Base-by-base conservation (phyloP, 2,113 vertebrate species). In the Cryptomyrus ogoouensis region DNA sequence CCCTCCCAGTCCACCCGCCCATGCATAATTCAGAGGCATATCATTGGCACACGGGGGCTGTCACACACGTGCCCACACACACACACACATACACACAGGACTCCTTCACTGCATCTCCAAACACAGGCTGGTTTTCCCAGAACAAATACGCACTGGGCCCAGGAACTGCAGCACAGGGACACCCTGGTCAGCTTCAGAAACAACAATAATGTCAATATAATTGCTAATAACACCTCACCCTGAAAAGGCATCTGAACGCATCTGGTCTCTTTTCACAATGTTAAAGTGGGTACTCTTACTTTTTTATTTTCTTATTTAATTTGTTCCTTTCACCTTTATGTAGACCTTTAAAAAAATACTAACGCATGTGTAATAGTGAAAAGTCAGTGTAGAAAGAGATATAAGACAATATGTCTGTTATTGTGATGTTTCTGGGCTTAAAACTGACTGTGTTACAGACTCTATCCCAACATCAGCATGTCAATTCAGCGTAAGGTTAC, bases 1-100 rank as follows among this genome's bases (percentile, higher is more conserved):
- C 47, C 9, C 84, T 4, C 9, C 83, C 21, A 17, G 10, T 44
- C 44, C 50, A 10, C 42, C 46, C 2, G 0, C 10, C 77, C 47
- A 86, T 52, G 83, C 83, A 86, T 90, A 86, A 90, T 87, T 90
- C 83, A 90, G 27, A 15, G 44, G n/a, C 21, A 24, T 42, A 84
- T 74, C 52, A 39, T 42, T 21, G 21, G 39, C 70, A 47, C 10
- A 89, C 4, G 6, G 2, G 31, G 24, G 24, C 42, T 7, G 56
- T 31, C 74, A 42, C 49, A 56, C 21, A 27, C 10, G 24, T 15
- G 13, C 66, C 6, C 88, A 53, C 70, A 19, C 5, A 31, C 49
- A 44, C 70, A 42, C 47, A 42, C 70, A 42, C 27, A 50, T 10
- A 50, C 31, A 31, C 88, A 83, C 49, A 87, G 13, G 49, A 10